Evolutionary conservation across 2,113 vertebrate species (phyloP).

Genomic region (Platichthys flesus): DNA sequence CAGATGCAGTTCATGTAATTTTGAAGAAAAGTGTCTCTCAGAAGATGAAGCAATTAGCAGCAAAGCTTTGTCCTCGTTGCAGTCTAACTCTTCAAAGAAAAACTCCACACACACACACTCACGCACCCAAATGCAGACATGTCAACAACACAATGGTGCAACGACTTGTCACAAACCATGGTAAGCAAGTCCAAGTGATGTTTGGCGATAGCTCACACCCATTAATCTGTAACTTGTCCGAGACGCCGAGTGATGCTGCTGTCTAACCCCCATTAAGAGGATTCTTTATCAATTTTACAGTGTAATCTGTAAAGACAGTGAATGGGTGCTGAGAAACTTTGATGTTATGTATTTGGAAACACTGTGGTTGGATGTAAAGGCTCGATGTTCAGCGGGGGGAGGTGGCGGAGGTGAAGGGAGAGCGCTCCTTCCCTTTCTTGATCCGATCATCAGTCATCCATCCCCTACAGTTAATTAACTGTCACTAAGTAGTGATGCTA

Average conservation of each 20-base stretch:
- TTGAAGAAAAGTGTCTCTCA: conserved; percentile 84
- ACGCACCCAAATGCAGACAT: conserved; percentile 75
- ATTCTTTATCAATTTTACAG: conserved; percentile 76
- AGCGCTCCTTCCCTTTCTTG: conserved; percentile 74
- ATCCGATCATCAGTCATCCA: conserved; percentile 80
- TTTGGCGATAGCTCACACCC: conserved; percentile 69
- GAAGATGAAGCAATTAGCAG: conserved; percentile 86
- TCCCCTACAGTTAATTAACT: conserved; percentile 84
- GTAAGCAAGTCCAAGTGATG: conserved; percentile 65
- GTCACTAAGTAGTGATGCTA: conserved; percentile 88
- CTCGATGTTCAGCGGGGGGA: conserved; percentile 71
- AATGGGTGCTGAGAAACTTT: conserved; percentile 73
- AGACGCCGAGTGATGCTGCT: conserved; percentile 83
- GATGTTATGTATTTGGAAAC: conserved; percentile 78
- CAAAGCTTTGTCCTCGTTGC: conserved; percentile 87
- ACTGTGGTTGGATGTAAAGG: conserved; percentile 75
- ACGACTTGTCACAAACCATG: conserved; percentile 69
- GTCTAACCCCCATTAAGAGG: conserved; percentile 80
- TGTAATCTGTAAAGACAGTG: conserved; percentile 74
- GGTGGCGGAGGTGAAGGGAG: conserved; percentile 23
- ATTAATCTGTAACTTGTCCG: conserved; percentile 83
- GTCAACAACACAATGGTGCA: conserved; percentile 77
- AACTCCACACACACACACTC: conserved; percentile 49
- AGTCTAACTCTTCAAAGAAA: conserved; percentile 87
- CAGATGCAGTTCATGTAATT: conserved; percentile 99